Evolutionary conservation across 2,888 invertebrate genomes (phyloP), one percentile per base, ranked within the genome.

Genomic region (Fragum fragum): DNA sequence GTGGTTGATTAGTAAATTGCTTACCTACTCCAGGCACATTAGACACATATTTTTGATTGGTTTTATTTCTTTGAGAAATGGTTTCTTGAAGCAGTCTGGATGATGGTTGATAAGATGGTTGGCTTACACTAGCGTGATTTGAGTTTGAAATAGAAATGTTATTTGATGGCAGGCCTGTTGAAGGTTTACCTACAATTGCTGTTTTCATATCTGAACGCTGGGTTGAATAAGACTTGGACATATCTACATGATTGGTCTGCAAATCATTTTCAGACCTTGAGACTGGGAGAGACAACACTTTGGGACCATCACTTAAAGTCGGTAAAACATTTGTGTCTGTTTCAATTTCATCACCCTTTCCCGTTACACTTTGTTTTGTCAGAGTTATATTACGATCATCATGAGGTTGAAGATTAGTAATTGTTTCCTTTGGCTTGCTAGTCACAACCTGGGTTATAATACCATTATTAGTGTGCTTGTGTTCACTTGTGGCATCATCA

Each of bases 31-130:
- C 66, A 14, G 81, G 81, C 18, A 42, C 78, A 71, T 52, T 80
- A 1, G 82, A 80, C 1, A 82, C 74, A 85, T 75, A 85, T 39
- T 85, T 85, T 53, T 85, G 85, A 32, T 63, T 80, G 18, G 80
- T 73, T 70, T 85, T 85, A 39, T 78, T 85, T 61, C 74, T 77
- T 52, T 82, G 79, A 14, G 85, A 85, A 7, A 80, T 79, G 18
- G 85, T 85, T 52, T 85, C 85, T 53, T 85, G 85, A 23, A 82
- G 52, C 21, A 85, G 69, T 66, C 85, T 75, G 1, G 85, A 85
- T 1, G 80, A 66, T 1, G 68, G 53, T 32, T 71, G 71, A 18
- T 18, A 21, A 23, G 66, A 21, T 42, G 42, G 0, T 23, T 42
- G 66, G 36, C 42, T 66, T 9, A 42, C 23, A 66, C 23, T 42